Percentiles rank a stretch among this genome's conserved stretches.
phyloP scores from a whole-genome alignment of 2,113 vertebrate genomes.

The Xiphophorus hellerii region DNA sequence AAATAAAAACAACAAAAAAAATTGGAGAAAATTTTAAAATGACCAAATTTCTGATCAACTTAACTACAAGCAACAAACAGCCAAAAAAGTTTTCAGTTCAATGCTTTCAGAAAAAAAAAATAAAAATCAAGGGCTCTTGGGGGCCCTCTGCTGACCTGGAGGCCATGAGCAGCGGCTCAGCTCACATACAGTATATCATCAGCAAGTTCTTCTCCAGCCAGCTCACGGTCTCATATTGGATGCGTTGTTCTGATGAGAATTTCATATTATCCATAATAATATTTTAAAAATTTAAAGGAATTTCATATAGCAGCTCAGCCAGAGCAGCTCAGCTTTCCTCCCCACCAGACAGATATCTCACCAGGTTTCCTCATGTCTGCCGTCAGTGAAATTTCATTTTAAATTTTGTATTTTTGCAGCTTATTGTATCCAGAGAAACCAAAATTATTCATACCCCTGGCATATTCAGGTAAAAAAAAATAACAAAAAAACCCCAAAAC shows the following conservation, averaged over 20 bases:
- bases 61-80: background rate
- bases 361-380: background rate
- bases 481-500: too few species aligned
- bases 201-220: too few species aligned
- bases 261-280: too few species aligned
- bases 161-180: too few species aligned
- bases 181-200: too few species aligned
- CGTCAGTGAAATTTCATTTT: background rate
- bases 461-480: too few species aligned
- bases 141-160: too few species aligned
- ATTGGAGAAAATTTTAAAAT: too few species aligned
- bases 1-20: too few species aligned
- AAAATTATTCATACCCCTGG: too few species aligned
- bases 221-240: too few species aligned
- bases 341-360: background rate
- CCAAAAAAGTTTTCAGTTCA: background rate
- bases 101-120: background rate
- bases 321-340: background rate
- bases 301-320: background rate
- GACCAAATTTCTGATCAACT: background rate
- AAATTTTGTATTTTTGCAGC: background rate
- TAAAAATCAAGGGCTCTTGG: background rate
- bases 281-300: background rate
- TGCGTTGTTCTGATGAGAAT: background rate
- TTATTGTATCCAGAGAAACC: background rate